phyloP scores from a whole-genome alignment of 1,140 invertebrate species.

The Drosophila ambigua region DNA sequence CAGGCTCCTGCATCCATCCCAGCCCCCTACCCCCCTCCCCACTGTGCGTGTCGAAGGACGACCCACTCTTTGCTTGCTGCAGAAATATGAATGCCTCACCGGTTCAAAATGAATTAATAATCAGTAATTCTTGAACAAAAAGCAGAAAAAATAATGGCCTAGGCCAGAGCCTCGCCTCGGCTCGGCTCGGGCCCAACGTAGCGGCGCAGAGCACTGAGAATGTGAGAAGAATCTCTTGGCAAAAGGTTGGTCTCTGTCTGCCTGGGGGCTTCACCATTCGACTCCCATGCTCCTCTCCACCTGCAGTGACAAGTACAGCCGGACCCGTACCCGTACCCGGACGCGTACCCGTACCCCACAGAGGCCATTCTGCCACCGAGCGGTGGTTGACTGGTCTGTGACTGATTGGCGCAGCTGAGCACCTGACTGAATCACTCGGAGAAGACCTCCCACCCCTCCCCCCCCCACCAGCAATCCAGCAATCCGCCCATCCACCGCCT shows the following conservation, averaged over 20 bases:
- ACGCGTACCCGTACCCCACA: constrained; percentile 8
- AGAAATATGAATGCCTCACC: constrained; percentile 81
- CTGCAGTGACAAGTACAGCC: constrained; percentile 72
- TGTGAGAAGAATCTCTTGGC: constrained; percentile 27
- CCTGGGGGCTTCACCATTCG: constrained; percentile 41
- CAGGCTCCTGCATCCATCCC: not conserved
- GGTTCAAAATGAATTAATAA: constrained; percentile 82
- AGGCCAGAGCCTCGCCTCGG: too few species aligned
- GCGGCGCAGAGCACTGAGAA: not conserved
- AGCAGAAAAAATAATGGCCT: constrained; percentile 32
- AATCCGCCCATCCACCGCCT: constrained; percentile 2
- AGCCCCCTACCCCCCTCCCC: not conserved
- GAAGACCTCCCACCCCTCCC: too few species aligned
- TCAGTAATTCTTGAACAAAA: constrained; percentile 80
- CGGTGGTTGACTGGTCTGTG: constrained; percentile 77
- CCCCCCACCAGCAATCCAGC: too few species aligned
- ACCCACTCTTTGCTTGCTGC: constrained; percentile 64
- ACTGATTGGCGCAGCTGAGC: constrained; percentile 79
- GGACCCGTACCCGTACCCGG: constrained; percentile 20
- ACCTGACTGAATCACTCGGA: constrained; percentile 68
- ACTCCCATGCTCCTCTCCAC: constrained; percentile 18
- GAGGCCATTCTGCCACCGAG: too few species aligned
- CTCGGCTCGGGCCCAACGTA: too few species aligned
- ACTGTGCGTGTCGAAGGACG: constrained; percentile 61
- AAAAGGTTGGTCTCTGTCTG: constrained; percentile 40